Conservation (phyloP, 2,113 vertebrate genomes). For the Megaceryle torquata region DNA sequence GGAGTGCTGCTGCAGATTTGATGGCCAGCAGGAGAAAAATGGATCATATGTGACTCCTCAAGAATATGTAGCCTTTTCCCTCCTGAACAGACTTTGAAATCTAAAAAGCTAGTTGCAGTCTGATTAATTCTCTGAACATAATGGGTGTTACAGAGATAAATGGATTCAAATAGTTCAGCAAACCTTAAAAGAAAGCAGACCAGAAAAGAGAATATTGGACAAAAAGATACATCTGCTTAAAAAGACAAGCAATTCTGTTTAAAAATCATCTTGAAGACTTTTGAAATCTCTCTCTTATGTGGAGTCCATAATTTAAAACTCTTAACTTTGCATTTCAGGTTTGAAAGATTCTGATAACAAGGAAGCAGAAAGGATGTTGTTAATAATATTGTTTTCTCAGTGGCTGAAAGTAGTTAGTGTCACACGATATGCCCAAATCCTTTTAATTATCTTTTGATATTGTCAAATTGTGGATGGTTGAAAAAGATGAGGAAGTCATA, state of each 20-base stretch:
- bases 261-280: neutral
- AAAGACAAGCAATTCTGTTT: neutral
- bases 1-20: neutral
- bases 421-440: rapidly evolving
- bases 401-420: neutral
- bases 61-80: neutral
- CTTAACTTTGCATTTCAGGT: neutral
- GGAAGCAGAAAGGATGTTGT: neutral
- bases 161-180: neutral
- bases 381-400: neutral
- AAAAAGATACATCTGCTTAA: neutral
- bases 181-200: neutral
- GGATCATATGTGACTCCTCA: neutral
- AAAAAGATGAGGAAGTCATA: neutral
- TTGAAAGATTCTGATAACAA: neutral
- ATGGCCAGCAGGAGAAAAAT: neutral
- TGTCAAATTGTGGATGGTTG: neutral
- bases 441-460: neutral
- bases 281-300: neutral
- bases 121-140: neutral
- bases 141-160: neutral
- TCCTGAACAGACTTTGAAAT: neutral
- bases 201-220: neutral
- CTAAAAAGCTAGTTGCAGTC: neutral
- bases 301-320: neutral